These are phyloP conservation scores for Amazona vittata DNA, from an alignment of 2,113 vertebrate species.

Conservation along the genomic window DNA sequence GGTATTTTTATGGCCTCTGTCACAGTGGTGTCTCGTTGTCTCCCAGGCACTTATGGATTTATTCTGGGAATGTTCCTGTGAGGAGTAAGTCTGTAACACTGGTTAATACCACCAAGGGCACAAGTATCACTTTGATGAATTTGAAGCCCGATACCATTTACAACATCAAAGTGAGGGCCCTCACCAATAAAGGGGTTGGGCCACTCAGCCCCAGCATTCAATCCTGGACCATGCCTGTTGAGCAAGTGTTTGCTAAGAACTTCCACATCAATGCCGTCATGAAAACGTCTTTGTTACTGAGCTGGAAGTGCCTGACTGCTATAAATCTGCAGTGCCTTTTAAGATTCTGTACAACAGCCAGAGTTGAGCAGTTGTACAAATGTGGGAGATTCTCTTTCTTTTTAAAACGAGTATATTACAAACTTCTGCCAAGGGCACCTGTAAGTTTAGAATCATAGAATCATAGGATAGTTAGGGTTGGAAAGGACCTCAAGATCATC, in stretches of 20 bases:
- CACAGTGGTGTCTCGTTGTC: too few relatives aligned
- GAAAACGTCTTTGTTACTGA: slow-evolving; percentile 92
- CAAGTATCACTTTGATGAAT: slow-evolving; percentile 76
- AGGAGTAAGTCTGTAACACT: background rate
- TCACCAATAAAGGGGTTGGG: slow-evolving; percentile 88
- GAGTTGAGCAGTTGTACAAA: background rate
- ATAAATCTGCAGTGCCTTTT: slow-evolving; percentile 89
- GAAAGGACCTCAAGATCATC: too few relatives aligned
- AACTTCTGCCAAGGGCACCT: background rate
- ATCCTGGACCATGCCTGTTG: slow-evolving; percentile 90
- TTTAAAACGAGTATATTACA: background rate
- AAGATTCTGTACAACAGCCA: slow-evolving; percentile 56
- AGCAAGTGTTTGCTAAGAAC: slow-evolving; percentile 94
- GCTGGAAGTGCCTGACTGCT: slow-evolving; percentile 93
- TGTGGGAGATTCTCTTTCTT: background rate
- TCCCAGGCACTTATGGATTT: too few relatives aligned
- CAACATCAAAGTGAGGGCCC: slow-evolving; percentile 88
- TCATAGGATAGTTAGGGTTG: too few relatives aligned
- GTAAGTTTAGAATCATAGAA: background rate
- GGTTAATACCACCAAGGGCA: slow-evolving; percentile 81
- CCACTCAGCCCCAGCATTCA: slow-evolving; percentile 95
- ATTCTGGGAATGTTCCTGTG: too few relatives aligned
- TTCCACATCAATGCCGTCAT: slow-evolving; percentile 91
- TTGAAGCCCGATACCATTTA: slow-evolving; percentile 93
- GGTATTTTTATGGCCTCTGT: too few relatives aligned